Evolutionary conservation across 2,797 vertebrate genomes (phyloP), one percentile per base, ranked within the genome.

Genomic region (Centroberyx gerrardi): DNA sequence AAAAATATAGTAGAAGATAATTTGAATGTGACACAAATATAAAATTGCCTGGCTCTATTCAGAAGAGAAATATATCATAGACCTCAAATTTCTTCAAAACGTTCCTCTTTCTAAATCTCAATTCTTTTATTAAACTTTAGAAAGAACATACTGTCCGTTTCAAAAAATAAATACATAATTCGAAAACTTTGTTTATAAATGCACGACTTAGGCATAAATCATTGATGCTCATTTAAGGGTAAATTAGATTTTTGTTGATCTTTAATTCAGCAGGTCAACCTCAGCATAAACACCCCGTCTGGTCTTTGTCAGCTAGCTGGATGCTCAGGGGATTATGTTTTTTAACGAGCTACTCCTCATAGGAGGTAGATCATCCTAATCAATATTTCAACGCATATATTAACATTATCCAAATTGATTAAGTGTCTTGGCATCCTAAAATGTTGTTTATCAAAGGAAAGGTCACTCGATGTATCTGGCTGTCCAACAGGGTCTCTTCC

Each of bases 381-480:
- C 77, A 95, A 95, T 95, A 94, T 95, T 95, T 94, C 88, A 95
- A 79, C 54, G 93, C 87, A 94, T 95, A 92, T 90, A 95, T 95
- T 95, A 95, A 94, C 94, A 95, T 95, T 95, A 93, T 90, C 91
- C 85, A 88, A 91, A 92, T 85, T 89, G 90, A 91, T 89, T 81
- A 66, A 76, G 86, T 55, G 70, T 82, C 73, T 72, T 68, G 68
- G 73, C 73, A 82, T 83, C 78, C 79, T 82, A 84, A 87, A 91
- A 91, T 84, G 82, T 85, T 90, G 85, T 88, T 91, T 90, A 90
- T 92, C 88, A 93, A 92, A 92, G 83, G 87, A 92, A 93, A 92
- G 92, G 92, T 93, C 92, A 90, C 85, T 84, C 82, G 87, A 91
- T 92, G 90, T 92, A 78, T 87, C 75, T 74, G 52, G 81, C 83